Conservation (phyloP, 2,113 vertebrate genomes). For the Triplophysa rosa region DNA sequence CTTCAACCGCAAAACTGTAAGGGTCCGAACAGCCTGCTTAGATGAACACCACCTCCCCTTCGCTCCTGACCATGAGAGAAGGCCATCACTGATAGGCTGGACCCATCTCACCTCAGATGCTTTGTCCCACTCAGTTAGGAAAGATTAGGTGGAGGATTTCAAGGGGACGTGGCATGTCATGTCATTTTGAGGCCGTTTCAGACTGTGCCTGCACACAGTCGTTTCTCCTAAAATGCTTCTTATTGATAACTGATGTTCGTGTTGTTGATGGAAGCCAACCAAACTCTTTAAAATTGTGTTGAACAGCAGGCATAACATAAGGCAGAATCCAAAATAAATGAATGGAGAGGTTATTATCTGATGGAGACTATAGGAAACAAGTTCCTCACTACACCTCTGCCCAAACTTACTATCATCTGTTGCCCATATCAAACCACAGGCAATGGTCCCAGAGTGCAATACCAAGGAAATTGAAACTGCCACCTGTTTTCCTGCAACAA, state of each 20-base stretch:
- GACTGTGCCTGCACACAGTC: slow-evolving; percentile 25
- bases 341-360: slow-evolving; percentile 24
- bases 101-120: slow-evolving; percentile 42
- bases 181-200: slow-evolving; percentile 26
- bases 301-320: slow-evolving; percentile 17
- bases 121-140: slow-evolving; percentile 38
- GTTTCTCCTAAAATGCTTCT: slow-evolving; percentile 27
- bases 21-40: slow-evolving; percentile 42
- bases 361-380: neutral
- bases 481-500: neutral
- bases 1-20: slow-evolving; percentile 18
- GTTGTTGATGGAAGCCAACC: slow-evolving; percentile 38
- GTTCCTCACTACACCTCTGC: neutral
- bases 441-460: slow-evolving; percentile 27
- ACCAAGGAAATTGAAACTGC: neutral
- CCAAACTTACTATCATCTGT: slow-evolving; percentile 4
- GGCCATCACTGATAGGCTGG: slow-evolving; percentile 50
- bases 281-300: slow-evolving; percentile 25
- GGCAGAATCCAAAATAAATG: slow-evolving; percentile 22
- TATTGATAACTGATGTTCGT: slow-evolving; percentile 43
- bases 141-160: slow-evolving; percentile 51
- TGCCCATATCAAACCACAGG: neutral
- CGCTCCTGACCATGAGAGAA: slow-evolving; percentile 31
- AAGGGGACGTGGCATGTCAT: slow-evolving; percentile 39
- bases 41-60: slow-evolving; percentile 38